These are phyloP conservation scores for Empis livida DNA, from an alignment of 2,888 invertebrate genomes.

Conservation along the genomic window DNA sequence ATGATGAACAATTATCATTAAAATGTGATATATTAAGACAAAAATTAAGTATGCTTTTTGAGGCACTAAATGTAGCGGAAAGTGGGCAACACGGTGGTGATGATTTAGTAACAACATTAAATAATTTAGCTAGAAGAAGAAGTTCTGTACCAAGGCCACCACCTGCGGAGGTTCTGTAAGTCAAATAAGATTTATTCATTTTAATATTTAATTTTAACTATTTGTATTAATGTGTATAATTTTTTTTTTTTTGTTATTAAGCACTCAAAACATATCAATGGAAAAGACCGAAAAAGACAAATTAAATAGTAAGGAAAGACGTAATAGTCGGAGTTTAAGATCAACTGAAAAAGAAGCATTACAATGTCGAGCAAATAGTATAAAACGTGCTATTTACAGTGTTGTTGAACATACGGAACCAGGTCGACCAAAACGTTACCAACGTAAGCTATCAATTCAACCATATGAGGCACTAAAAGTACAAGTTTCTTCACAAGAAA, in stretches of 20 bases:
- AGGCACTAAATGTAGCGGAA: constrained; percentile 58
- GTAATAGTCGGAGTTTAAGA: constrained; percentile 31
- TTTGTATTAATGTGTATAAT: too few species aligned
- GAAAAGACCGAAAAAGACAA: constrained; percentile 43
- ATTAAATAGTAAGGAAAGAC: constrained; percentile 36
- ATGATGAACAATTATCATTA: constrained; percentile 46
- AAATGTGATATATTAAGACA: constrained; percentile 60
- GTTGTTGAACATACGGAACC: constrained; percentile 68
- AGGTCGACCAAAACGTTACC: constrained; percentile 39
- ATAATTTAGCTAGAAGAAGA: constrained; percentile 17
- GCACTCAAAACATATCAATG: constrained; percentile 20
- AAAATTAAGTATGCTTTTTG: constrained; percentile 60
- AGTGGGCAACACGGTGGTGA: constrained; percentile 32
- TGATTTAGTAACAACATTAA: constrained; percentile 27
- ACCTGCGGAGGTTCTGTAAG: constrained; percentile 1
- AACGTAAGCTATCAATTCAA: constrained; percentile 32
- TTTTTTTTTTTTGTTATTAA: neutral
- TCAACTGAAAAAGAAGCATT: constrained; percentile 45
- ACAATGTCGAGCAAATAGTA: constrained; percentile 59
- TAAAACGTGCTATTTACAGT: constrained; percentile 68
- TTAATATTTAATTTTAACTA: too few species aligned
- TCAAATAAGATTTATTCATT: neutral
- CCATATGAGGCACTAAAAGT: constrained; percentile 32
- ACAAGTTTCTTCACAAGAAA: constrained; percentile 25
- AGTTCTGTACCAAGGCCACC: neutral